Evolutionary conservation across 2,888 invertebrate genomes (phyloP).

Genomic region (Galerucella calmariensis): DNA sequence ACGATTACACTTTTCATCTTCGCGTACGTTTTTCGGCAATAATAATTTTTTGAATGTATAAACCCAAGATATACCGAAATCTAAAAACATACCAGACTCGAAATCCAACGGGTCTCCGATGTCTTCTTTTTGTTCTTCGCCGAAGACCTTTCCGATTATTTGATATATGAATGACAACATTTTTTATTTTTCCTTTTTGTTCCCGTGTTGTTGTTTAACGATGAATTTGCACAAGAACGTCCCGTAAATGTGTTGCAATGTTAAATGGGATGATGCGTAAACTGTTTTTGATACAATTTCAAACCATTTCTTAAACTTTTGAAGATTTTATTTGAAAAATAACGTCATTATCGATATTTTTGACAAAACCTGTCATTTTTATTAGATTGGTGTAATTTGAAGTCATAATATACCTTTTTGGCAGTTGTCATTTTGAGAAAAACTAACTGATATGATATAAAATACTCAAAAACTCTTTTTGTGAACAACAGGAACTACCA

Average conservation of each 20-base stretch:
- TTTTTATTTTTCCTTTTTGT: neutral
- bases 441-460: too few species aligned
- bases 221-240: neutral
- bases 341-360: too few species aligned
- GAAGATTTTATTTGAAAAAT: too few species aligned
- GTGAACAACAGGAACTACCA: too few species aligned
- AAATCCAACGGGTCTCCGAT: conserved; percentile 9
- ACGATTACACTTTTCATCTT: neutral
- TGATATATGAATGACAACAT: neutral
- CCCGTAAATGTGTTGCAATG: neutral
- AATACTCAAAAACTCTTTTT: too few species aligned
- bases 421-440: too few species aligned
- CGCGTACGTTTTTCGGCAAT: neutral
- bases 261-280: neutral
- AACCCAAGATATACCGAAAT: conserved; percentile 9
- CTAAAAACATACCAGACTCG: conserved; percentile 12
- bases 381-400: too few species aligned
- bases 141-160: neutral
- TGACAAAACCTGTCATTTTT: too few species aligned
- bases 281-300: neutral
- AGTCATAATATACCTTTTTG: too few species aligned
- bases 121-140: conserved; percentile 12
- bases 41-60: conserved; percentile 13
- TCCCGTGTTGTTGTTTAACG: neutral
- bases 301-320: neutral